Base-by-base conservation (phyloP, 1,140 invertebrate species). In the Scaptomyza graminum region DNA sequence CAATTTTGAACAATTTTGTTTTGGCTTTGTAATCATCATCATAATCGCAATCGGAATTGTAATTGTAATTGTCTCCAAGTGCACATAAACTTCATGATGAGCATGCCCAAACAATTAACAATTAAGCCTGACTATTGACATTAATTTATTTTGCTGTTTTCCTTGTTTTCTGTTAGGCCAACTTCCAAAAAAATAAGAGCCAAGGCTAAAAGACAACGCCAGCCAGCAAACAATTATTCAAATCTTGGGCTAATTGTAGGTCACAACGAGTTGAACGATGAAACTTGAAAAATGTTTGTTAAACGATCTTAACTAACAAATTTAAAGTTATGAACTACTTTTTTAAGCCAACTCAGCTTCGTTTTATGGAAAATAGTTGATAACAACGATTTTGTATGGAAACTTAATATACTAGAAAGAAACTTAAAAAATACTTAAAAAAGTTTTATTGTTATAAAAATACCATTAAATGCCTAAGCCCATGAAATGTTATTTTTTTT, bases 121-220 rank as follows among this genome's bases (percentile, higher is more conserved):
- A 70, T 65, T 64, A 64, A 64, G 15, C 61, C 61, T 50, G 50
- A 31, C 28, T 46, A 69, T 49, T 62, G 66, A 54, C 41, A 69
- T 69, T 54, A 62, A 39, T 57, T 37, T 47, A 25, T 16, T 1
- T 54, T 39, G 7, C 1, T 11, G 28, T 54, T 49, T 34, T 34
- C 7, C 28, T 11, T 2, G 13, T 44, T 57, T 46, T 46, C 56
- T 31, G 56, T 41, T 46, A 34, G 56, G 41, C 56, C 41, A 59
- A 46, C 22, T 34, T 47, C 11, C 22, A 47, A 47, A 43, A 59
- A 47, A 47, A n/a, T n/a, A n/a, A 41, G 15, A 60, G 43, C 22
- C 62, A 55, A 55, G 51, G 62, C 41, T 55, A 46, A 64, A 22
- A 22, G 18, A 22, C 18, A 22, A 22, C 18, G 18, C 18, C 13